Conservation (phyloP, 2,888 invertebrate genomes). For the Erebia palarica region DNA sequence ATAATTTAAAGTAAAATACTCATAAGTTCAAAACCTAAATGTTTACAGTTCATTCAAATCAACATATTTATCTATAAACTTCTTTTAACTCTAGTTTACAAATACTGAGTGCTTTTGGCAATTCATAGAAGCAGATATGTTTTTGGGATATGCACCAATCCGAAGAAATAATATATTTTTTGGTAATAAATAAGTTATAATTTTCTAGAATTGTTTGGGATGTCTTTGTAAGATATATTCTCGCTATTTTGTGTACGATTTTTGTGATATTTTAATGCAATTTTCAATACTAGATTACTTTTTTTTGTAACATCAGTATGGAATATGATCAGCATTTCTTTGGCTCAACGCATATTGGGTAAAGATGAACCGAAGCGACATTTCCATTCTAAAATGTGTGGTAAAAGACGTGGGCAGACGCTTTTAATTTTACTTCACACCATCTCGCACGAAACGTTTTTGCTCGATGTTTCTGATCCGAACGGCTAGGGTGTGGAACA, state of each 20-base stretch:
- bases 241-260: conserved; percentile 37
- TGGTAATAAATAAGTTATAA: background rate
- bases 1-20: conserved; percentile 10
- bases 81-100: conserved; percentile 37
- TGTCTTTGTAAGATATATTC: background rate
- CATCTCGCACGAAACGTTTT: too few relatives aligned
- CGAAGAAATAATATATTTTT: background rate
- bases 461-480: too few relatives aligned
- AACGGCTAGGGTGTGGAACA: too few relatives aligned
- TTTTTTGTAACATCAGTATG: background rate
- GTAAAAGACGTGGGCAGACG: too few relatives aligned
- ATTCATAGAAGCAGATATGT: conserved; percentile 78
- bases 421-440: too few relatives aligned
- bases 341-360: background rate
- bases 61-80: conserved; percentile 43
- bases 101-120: conserved; percentile 41
- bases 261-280: conserved; percentile 5
- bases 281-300: background rate
- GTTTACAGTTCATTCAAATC: conserved; percentile 53
- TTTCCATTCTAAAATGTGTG: background rate
- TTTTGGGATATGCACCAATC: conserved; percentile 57
- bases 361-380: background rate
- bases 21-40: conserved; percentile 12
- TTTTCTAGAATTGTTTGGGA: background rate
- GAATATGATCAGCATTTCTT: background rate